These are phyloP conservation scores for Pollenia griseotomentosa DNA, from an alignment of 2,888 invertebrate species.

Conservation along the genomic window DNA sequence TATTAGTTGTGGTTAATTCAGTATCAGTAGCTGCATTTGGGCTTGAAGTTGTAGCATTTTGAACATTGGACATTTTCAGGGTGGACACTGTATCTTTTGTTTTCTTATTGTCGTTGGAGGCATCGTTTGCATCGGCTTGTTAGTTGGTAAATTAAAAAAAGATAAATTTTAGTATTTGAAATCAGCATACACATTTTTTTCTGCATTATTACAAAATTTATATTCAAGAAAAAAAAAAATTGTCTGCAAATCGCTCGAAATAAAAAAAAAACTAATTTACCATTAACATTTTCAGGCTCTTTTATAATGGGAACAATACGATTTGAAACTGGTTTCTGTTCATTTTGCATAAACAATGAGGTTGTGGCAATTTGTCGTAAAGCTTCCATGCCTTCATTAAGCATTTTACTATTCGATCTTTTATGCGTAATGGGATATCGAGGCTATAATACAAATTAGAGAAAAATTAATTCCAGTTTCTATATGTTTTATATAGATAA, in stretches of 20 bases:
- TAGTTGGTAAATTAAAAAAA: neutral
- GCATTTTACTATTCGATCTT: constrained; percentile 83
- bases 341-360: constrained; percentile 85
- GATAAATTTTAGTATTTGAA: neutral
- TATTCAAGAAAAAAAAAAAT: neutral
- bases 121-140: constrained; percentile 28
- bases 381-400: constrained; percentile 84
- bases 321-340: constrained; percentile 83
- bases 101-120: constrained; percentile 45
- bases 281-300: constrained; percentile 81
- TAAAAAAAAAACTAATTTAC: constrained; percentile 72
- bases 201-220: neutral
- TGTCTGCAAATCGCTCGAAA: neutral
- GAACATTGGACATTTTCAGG: constrained; percentile 8
- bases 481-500: neutral
- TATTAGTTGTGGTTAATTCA: constrained; percentile 73
- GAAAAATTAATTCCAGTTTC: neutral
- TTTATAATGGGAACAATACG: constrained; percentile 84
- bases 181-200: too few species aligned
- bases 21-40: constrained; percentile 45
- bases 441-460: constrained; percentile 63
- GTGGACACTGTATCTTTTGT: constrained; percentile 25
- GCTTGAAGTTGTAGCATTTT: constrained; percentile 36
- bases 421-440: constrained; percentile 83
- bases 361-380: constrained; percentile 84